phyloP scores from a whole-genome alignment of 1,140 invertebrate species.

The Drosophila tropicalis region DNA sequence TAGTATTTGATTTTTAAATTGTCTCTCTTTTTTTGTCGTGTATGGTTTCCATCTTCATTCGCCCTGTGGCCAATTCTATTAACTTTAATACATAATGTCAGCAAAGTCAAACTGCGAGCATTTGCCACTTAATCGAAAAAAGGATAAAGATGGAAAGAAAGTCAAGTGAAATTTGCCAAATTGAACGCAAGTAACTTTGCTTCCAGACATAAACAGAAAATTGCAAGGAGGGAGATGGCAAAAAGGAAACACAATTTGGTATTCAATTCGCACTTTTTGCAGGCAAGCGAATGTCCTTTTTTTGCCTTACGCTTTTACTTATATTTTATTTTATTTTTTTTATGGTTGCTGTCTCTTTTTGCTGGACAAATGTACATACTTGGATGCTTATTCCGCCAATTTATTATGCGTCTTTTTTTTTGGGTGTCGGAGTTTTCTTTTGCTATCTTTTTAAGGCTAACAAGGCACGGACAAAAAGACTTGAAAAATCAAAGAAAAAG shows the following conservation, averaged over 20 bases:
- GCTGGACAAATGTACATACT: conserved; percentile 3
- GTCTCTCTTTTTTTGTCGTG: too few relatives aligned
- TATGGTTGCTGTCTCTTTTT: conserved; percentile 11
- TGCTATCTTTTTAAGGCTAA: conserved; percentile 30
- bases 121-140: conserved; percentile 64
- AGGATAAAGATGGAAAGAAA: conserved; percentile 17
- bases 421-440: conserved; percentile 20
- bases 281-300: conserved; percentile 55
- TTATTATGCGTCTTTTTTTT: conserved; percentile 52
- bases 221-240: conserved; percentile 43
- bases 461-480: conserved; percentile 34
- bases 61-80: background rate
- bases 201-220: conserved; percentile 63
- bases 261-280: conserved; percentile 51
- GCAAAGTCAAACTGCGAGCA: conserved; percentile 57
- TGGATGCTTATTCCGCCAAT: conserved; percentile 39
- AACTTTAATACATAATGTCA: conserved; percentile 24
- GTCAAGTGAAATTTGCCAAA: conserved; percentile 54
- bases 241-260: conserved; percentile 56
- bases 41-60: background rate
- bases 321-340: background rate
- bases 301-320: conserved; percentile 8
- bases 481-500: conserved; percentile 49
- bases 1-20: too few relatives aligned
- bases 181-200: conserved; percentile 66